Evolutionary conservation across 1,140 invertebrate species (phyloP), one percentile per base, ranked within the genome.

Genomic region (Cydia strobilella): DNA sequence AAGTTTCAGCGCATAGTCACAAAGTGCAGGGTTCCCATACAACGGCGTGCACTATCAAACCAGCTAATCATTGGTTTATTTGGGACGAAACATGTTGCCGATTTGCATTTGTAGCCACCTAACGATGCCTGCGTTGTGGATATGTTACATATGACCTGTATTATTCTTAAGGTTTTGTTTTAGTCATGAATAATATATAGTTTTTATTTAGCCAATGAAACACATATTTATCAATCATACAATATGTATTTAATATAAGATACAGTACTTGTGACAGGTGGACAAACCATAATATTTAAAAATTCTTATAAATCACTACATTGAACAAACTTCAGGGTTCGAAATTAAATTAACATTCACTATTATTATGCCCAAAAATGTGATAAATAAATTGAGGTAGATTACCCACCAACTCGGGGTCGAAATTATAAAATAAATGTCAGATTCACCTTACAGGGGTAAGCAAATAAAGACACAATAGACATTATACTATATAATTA

Each of bases 181-280:
- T 54, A 1, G 2, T 54, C 2, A 54, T n/a, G 6, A 0, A 18
- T 39, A n/a, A 54, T 18, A 1, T n/a, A 54, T 7, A 0, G n/a
- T 54, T 18, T n/a, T 18, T 18, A 54, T 54, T 74, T 10, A 63
- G 15, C 62, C 42, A 92, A 86, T 89, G 84, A 92, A 92, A 92
- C 85, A 85, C 81, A 81, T 51, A 59, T 75, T 76, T 87, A 86
- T 91, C 89, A 92, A 90, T 92, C 90, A 92, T 92, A 92, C 90
- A 92, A 92, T 92, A 92, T 92, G 89, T 92, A 92, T 92, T 92
- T 91, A 92, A 86, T 91, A 91, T 92, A 91, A 92, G 90, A 91
- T 91, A 92, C 90, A 90, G 86, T 91, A 90, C 87, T 92, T 91
- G 90, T 90, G 90, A 91, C 89, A 88, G 86, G 85, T 90, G 90